These are phyloP conservation scores for Merodon equestris DNA, from an alignment of 2,888 invertebrate species.

Conservation along the genomic window DNA sequence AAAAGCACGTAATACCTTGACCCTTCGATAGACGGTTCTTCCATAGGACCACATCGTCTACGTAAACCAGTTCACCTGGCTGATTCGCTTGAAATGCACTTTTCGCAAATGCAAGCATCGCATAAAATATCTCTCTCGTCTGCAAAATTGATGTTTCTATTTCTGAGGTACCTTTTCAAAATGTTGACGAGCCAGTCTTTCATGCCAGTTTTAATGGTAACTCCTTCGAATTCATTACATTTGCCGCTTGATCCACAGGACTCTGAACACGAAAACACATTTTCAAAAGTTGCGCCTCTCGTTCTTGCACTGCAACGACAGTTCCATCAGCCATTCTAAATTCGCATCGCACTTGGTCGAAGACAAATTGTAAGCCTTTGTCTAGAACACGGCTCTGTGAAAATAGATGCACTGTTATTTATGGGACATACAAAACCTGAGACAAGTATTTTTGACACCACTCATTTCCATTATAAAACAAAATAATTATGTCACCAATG, in stretches of 20 bases:
- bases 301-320: conserved; percentile 40
- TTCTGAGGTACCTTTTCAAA: conserved; percentile 41
- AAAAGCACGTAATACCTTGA: too few relatives aligned
- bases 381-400: conserved; percentile 7
- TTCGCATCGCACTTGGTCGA: conserved; percentile 15
- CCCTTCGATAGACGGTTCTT: background rate
- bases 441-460: conserved; percentile 20
- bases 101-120: conserved; percentile 17
- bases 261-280: conserved; percentile 31
- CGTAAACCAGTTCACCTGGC: conserved; percentile 21
- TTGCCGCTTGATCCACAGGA: background rate
- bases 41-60: conserved; percentile 5
- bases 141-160: conserved; percentile 22
- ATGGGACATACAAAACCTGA: too few relatives aligned
- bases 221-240: background rate
- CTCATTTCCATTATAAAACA: conserved; percentile 16
- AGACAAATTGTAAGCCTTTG: conserved; percentile 10
- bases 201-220: conserved; percentile 30
- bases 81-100: conserved; percentile 19
- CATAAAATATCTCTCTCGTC: conserved; percentile 24
- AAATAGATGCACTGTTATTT: too few relatives aligned
- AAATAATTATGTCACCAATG: conserved; percentile 51
- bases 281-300: conserved; percentile 12
- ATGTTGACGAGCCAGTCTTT: conserved; percentile 61
- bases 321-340: conserved; percentile 9